Evolutionary conservation across 1,140 invertebrate species (phyloP), one percentile per base, ranked within the genome.

Genomic region (Meteorus sp.): DNA sequence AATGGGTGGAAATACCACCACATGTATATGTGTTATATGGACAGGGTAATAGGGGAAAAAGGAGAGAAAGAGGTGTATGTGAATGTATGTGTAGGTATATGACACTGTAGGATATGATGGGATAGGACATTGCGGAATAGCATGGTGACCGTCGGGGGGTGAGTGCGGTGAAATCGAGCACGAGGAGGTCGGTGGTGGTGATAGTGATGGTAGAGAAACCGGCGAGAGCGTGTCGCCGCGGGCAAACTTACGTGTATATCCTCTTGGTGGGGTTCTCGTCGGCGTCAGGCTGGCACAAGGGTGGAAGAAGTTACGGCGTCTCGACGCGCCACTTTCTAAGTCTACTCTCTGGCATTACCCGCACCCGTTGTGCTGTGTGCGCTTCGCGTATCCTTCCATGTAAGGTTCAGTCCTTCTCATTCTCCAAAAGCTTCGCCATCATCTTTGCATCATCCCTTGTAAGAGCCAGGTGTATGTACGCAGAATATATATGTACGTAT

Each of bases 241-340:
- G 60, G 66, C 63, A 69, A 73, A 71, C 69, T 73, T 73, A 70
- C 65, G 65, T 69, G 68, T 65, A 69, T 69, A 68, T 70, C 67
- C 64, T 59, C 27, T 47, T 27, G n/a, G n/a, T n/a, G n/a, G n/a
- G n/a, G n/a, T 45, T 37, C 37, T 48, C 61, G 63, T 66, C 61
- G 66, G 70, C 69, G 70, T 72, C 70, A 72, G 66, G 63, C 63
- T 70, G 69, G 69, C 69, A 69, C 69, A 69, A 70, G 69, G 69
- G 70, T 71, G 67, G 70, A 63, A 72, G 62, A 72, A 74, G 69
- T 74, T 74, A 74, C 72, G 70, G 70, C 64, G 72, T 74, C 72
- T 74, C 72, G 70, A 73, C 71, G 68, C 71, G 68, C 63, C 62
- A 67, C 72, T 72, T 72, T 64, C 68, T 71, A 72, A 73, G 68